Conservation (phyloP, 2,797 vertebrate genomes). For the Cottoperca gobio region DNA sequence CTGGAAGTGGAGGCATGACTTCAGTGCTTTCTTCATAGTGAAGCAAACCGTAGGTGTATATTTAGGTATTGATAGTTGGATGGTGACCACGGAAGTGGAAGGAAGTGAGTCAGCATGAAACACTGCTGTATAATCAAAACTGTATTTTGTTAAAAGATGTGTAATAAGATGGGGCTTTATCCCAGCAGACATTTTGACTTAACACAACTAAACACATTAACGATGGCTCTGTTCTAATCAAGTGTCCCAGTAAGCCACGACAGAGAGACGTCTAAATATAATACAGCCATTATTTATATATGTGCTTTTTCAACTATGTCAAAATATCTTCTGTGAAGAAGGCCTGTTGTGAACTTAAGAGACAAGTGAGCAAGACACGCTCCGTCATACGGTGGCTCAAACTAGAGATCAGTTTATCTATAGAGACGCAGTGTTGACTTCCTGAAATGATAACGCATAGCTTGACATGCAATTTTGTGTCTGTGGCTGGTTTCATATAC, state of each 20-base stretch:
- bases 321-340: neutral
- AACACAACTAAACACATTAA: too few relatives aligned
- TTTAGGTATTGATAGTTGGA: slow-evolving; percentile 30
- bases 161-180: neutral
- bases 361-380: neutral
- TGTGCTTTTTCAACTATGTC: neutral
- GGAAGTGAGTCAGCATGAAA: slow-evolving; percentile 23
- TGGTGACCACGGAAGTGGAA: slow-evolving; percentile 20
- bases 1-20: slow-evolving; percentile 33
- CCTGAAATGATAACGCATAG: neutral
- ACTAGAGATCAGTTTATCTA: neutral
- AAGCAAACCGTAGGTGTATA: slow-evolving; percentile 21
- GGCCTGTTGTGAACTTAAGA: neutral
- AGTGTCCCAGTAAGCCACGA: neutral
- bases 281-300: too few relatives aligned
- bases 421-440: neutral
- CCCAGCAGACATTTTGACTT: too few relatives aligned
- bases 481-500: neutral
- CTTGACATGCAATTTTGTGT: neutral
- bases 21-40: slow-evolving; percentile 17
- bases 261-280: neutral
- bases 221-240: neutral
- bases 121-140: neutral
- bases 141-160: neutral
- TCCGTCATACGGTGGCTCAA: neutral